Evolutionary conservation across 1,140 invertebrate species (phyloP), one percentile per base, ranked within the genome.

Genomic region (Platyscapa corneri): DNA sequence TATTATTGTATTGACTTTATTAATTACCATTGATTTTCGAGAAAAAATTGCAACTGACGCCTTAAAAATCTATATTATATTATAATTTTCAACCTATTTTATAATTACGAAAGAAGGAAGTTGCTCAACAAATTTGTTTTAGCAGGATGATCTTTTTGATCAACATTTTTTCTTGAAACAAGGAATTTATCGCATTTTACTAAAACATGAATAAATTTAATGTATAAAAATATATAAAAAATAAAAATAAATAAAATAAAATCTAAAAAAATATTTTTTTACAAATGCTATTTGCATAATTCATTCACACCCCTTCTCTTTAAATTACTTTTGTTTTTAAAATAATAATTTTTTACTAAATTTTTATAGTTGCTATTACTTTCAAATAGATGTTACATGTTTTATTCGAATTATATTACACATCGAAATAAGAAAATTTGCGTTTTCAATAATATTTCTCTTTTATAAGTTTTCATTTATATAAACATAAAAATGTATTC

Each of bases 1-100:
- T 79, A 32, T 84, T 70, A 53, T 42, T 67, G 56, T 39, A 84
- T 84, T 84, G 64, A 84, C 75, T 84, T 67, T 78, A 39, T n/a
- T 65, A 70, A 32, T 67, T 84, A 78, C 60, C 83, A 84, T 70
- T 12, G 20, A 49, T 83, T 70, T 56, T 32, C 34, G 65, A 20
- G 56, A 37, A 46, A 46, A 70, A 49, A 42, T 23, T 18, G 20
- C n/a, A 32, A 34, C 34, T 46, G 16, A 30, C 32, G 16, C 14
- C 7, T 76, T 23, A 70, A 32, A 49, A 27, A 76, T 32, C 0
- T 67, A n/a, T 81, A 53, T 53, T 70, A 49, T 27, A 49, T 70
- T 49, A 81, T 32, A 10, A 80, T 23, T 80, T 65, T n/a, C 37
- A 37, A 53, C 18, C 18, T 14, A 53, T 16, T 53, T 53, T 53